These are phyloP conservation scores for Platycnemis pennipes DNA, from an alignment of 2,888 invertebrate species.

Conservation along the genomic window DNA sequence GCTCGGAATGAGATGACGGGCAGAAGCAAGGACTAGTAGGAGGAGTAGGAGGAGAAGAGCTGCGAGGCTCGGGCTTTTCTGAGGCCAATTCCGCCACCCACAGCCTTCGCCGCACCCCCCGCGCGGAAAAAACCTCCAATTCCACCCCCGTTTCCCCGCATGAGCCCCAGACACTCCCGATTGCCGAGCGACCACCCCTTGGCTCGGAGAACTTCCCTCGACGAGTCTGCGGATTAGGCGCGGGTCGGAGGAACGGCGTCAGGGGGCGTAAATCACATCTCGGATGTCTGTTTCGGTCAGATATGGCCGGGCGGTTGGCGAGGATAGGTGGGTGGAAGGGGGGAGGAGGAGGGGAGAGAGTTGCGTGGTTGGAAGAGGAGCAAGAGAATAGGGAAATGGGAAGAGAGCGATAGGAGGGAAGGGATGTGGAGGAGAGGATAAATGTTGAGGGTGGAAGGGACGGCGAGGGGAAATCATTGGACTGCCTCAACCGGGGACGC, in stretches of 20 bases:
- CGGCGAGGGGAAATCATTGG: not conserved
- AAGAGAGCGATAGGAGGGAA: too few relatives aligned
- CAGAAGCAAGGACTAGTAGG: not conserved
- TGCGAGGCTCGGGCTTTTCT: not conserved
- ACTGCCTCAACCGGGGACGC: constrained; percentile 5
- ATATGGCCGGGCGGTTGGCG: not conserved
- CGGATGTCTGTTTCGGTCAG: constrained; percentile 24
- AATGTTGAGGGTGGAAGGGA: not conserved
- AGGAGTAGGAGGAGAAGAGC: not conserved
- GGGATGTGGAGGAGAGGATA: too few relatives aligned
- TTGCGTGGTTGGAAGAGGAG: not conserved
- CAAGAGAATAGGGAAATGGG: not conserved
- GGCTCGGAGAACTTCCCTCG: not conserved
- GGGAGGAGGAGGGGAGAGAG: not conserved
- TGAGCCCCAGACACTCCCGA: not conserved
- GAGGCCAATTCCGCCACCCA: not conserved
- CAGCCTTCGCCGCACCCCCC: too few relatives aligned
- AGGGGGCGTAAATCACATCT: constrained; percentile 53
- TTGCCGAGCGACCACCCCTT: not conserved
- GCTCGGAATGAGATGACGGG: constrained; percentile 21
- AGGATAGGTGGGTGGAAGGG: not conserved
- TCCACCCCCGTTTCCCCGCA: not conserved
- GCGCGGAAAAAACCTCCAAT: not conserved
- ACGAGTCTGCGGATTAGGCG: constrained; percentile 52
- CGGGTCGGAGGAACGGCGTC: not conserved